Base-by-base conservation (phyloP, 1,140 invertebrate genomes). In the Eriosoma lanigerum region DNA sequence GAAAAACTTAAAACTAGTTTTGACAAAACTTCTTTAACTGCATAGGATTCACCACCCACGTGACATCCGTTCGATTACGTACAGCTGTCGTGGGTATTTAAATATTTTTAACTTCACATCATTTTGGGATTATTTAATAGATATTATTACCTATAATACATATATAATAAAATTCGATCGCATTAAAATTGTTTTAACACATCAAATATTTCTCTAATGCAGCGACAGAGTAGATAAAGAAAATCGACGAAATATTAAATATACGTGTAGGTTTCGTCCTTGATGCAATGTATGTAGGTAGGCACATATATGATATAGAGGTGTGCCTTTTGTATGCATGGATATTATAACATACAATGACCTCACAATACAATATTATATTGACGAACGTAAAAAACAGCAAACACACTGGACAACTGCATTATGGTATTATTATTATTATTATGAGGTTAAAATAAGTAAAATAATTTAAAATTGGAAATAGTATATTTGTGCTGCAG, bases 1-100 rank as follows among this genome's bases (percentile, higher is more conserved):
- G 56, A 62, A 58, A 78, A 78, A 44, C 38, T 52, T 15, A 78
- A 60, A 78, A 78, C 75, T 78, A 58, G 75, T 78, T 78, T 78
- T 10, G 21, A 78, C 21, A 38, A 38, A 56, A 68, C 24, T 38
- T 60, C 21, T 46, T 78, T 17, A 24, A 38, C 50, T 76, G 29
- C n/a, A 68, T 54, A 21, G 5, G 75, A 58, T 46, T 58, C 75
- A 58, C 75, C 75, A 58, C 75, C 75, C 75, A 78, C 75, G 52
- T 78, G 56, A 62, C 56, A 50, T 58, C 56, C 54, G 12, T 75
- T 21, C 50, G 38, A 38, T 38, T 19, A 54, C 13, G 75, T 60
- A 21, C 17, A 62, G 0, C 4, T 66, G 1, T 38, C 8, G 32
- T 38, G 32, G 32, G n/a, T 6, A 68, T 48, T 15, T 68, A n/a